Conservation (phyloP, 2,797 vertebrate genomes). For the Tarsius wallacei region DNA sequence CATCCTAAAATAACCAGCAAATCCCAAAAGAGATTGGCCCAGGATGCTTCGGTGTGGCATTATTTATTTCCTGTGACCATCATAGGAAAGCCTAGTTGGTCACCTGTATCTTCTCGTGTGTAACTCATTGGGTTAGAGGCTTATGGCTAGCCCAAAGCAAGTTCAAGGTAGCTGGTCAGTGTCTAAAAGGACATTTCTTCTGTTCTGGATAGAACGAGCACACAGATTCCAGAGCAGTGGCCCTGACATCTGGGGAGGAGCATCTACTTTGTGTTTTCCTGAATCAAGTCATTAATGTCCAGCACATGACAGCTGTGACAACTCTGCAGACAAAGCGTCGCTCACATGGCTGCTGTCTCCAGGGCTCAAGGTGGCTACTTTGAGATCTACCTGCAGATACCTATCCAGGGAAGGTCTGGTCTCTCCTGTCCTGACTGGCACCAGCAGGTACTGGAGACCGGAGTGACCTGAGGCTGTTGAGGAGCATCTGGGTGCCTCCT, state of each 20-base stretch:
- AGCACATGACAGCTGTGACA: not conserved
- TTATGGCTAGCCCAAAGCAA: not conserved
- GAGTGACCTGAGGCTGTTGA: not conserved
- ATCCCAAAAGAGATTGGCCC: not conserved
- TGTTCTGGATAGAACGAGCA: not conserved
- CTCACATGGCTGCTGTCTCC: not conserved
- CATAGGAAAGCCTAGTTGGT: not conserved
- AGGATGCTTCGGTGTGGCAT: not conserved
- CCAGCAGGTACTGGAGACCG: not conserved
- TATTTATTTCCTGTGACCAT: not conserved
- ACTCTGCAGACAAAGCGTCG: not conserved
- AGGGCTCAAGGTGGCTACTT: accelerated
- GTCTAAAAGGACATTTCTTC: not conserved
- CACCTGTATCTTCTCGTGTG: not conserved
- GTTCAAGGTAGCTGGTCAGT: accelerated
- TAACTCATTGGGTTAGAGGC: not conserved
- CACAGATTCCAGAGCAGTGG: not conserved
- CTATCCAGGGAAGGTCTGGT: not conserved
- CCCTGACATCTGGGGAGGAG: not conserved
- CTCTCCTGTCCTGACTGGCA: too few relatives aligned
- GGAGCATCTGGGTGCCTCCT: not conserved
- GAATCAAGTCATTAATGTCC: not conserved
- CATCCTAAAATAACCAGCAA: not conserved
- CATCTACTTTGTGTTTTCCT: not conserved
- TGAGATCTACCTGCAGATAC: not conserved